A percentile compares a stretch with the other conserved stretches of the same genome.
Conservation (phyloP, 2,888 invertebrate species). For the Limulus polyphemus region DNA sequence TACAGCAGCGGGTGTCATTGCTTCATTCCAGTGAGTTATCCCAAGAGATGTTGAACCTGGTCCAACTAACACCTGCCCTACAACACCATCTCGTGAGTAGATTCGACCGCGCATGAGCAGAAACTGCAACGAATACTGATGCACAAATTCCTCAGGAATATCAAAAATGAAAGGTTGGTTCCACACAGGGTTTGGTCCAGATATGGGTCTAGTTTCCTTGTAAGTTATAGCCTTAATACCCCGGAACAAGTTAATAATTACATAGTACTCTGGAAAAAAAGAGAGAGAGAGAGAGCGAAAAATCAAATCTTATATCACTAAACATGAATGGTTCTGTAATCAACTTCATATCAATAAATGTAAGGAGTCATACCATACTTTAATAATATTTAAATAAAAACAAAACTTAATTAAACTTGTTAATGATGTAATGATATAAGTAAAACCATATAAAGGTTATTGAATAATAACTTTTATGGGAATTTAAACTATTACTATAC, state of each 20-base stretch:
- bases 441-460: too few relatives aligned
- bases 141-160: conserved; percentile 20
- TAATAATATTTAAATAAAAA: too few relatives aligned
- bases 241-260: conserved; percentile 27
- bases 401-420: too few relatives aligned
- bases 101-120: conserved; percentile 29
- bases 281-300: too few relatives aligned
- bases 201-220: conserved; percentile 27
- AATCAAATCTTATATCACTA: too few relatives aligned
- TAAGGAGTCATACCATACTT: too few relatives aligned
- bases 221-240: conserved; percentile 21
- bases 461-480: too few relatives aligned
- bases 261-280: conserved; percentile 28
- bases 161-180: conserved; percentile 32
- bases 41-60: conserved; percentile 26
- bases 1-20: conserved; percentile 24
- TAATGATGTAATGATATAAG: too few relatives aligned
- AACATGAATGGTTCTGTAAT: too few relatives aligned
- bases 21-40: conserved; percentile 29
- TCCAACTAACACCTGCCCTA: conserved; percentile 31
- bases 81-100: conserved; percentile 29
- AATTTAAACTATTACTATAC: too few relatives aligned
- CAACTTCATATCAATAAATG: too few relatives aligned
- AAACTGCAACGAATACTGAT: conserved; percentile 28
- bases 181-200: conserved; percentile 30